Evolutionary conservation across 2,888 invertebrate genomes (phyloP).

Genomic region (Thalpophila matura): DNA sequence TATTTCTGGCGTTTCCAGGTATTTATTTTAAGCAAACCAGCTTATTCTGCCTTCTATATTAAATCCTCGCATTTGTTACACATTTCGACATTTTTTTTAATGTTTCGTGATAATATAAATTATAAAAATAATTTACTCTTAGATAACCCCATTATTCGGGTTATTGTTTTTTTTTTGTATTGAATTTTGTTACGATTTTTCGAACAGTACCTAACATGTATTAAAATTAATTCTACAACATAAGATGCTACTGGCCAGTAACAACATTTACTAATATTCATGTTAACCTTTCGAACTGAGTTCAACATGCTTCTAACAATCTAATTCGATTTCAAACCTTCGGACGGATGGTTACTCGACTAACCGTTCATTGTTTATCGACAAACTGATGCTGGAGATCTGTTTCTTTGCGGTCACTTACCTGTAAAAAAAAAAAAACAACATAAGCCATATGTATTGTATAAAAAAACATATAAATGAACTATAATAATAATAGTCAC

Average conservation of each 20-base stretch:
- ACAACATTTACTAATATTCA: background rate
- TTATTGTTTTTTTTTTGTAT: no score
- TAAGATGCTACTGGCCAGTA: background rate
- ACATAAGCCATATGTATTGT: slow-evolving; percentile 8
- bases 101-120: no score
- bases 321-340: slow-evolving; percentile 4
- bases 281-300: slow-evolving; percentile 13
- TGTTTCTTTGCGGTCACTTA: slow-evolving; percentile 33
- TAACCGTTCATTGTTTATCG: slow-evolving; percentile 12
- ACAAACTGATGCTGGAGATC: background rate
- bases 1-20: no score
- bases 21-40: no score
- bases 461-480: background rate
- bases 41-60: no score
- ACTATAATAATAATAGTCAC: slow-evolving; percentile 16
- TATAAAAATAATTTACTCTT: no score
- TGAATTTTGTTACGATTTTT: no score
- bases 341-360: background rate
- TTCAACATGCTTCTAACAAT: background rate
- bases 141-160: no score
- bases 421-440: slow-evolving; percentile 42
- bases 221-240: background rate
- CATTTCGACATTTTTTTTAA: no score
- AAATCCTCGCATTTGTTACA: no score
- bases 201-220: no score